These are phyloP conservation scores for Montipora sp. DNA, from an alignment of 64 coral and sea anemone species.

Conservation along the genomic window DNA sequence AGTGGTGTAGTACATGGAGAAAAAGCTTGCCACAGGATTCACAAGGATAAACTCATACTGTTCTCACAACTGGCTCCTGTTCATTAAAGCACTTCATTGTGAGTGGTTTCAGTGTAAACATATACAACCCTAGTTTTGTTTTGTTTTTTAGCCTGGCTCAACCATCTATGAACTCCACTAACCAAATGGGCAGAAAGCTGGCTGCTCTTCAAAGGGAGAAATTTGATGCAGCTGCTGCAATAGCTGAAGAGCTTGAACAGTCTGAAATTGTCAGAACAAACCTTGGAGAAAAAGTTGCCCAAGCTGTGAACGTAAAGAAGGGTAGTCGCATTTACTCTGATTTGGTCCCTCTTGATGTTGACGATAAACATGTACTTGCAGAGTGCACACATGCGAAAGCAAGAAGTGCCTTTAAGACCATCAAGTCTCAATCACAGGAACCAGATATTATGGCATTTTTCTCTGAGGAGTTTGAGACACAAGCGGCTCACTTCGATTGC, in stretches of 20 bases:
- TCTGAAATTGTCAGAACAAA: conserved; percentile 75
- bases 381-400: conserved; percentile 41
- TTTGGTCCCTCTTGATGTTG: conserved; percentile 78
- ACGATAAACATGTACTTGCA: conserved; percentile 52
- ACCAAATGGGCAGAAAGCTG: conserved; percentile 56
- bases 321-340: conserved; percentile 70
- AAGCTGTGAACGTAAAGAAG: conserved; percentile 81
- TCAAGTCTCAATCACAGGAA: conserved; percentile 56
- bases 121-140: background rate
- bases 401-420: conserved; percentile 24
- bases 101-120: background rate
- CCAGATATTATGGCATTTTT: conserved; percentile 88
- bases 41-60: too few species aligned
- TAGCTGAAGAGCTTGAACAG: conserved; percentile 76
- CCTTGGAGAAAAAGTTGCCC: conserved; percentile 77
- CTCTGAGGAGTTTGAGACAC: conserved; percentile 84
- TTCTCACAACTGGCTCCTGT: too few species aligned
- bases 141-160: conserved; percentile 60
- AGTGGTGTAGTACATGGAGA: too few species aligned
- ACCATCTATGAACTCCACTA: conserved; percentile 76
- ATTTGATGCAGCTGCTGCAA: conserved; percentile 73
- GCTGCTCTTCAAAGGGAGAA: conserved; percentile 50
- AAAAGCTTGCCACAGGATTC: too few species aligned
- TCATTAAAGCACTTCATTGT: too few species aligned
- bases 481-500: conserved; percentile 81